Evolutionary conservation across 2,888 invertebrate species (phyloP).

Genomic region (Pristionchus mayeri): DNA sequence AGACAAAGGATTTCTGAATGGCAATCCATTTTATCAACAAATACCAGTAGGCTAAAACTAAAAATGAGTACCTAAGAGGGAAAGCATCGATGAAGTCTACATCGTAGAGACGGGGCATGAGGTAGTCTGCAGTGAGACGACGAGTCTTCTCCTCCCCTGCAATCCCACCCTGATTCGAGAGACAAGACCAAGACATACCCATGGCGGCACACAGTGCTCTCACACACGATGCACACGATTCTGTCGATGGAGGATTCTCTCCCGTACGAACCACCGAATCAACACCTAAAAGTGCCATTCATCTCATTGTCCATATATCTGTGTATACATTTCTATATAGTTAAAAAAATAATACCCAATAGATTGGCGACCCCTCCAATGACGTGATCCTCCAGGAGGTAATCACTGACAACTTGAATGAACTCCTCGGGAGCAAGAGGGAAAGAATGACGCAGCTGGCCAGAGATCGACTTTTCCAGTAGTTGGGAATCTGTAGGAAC

Average conservation of each 20-base stretch:
- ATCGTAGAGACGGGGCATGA: conserved; percentile 86
- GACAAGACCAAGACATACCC: neutral
- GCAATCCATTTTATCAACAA: neutral
- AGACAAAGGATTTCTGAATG: conserved; percentile 85
- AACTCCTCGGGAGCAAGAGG: conserved; percentile 87
- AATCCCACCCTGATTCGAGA: neutral
- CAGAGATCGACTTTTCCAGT: conserved; percentile 80
- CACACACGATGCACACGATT: conserved; percentile 34
- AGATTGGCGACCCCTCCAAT: conserved; percentile 83
- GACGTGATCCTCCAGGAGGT: conserved; percentile 83
- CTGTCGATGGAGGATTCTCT: conserved; percentile 64
- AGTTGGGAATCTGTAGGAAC: conserved; percentile 54
- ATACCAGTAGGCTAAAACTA: too few species aligned
- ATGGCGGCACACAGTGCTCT: conserved; percentile 44
- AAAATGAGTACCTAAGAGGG: conserved; percentile 78
- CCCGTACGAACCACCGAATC: conserved; percentile 69
- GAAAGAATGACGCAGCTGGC: conserved; percentile 83
- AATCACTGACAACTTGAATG: conserved; percentile 81
- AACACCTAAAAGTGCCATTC: conserved; percentile 79
- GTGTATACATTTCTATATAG: conserved; percentile 57
- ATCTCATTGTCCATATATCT: conserved; percentile 75
- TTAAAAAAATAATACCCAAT: conserved; percentile 79
- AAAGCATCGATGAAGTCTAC: conserved; percentile 89
- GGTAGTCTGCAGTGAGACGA: conserved; percentile 88
- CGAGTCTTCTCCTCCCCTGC: conserved; percentile 82